A percentile compares a stretch with the other conserved stretches of the same genome.
Conservation (phyloP, 2,797 vertebrate species). For the Limnodromus scolopaceus region DNA sequence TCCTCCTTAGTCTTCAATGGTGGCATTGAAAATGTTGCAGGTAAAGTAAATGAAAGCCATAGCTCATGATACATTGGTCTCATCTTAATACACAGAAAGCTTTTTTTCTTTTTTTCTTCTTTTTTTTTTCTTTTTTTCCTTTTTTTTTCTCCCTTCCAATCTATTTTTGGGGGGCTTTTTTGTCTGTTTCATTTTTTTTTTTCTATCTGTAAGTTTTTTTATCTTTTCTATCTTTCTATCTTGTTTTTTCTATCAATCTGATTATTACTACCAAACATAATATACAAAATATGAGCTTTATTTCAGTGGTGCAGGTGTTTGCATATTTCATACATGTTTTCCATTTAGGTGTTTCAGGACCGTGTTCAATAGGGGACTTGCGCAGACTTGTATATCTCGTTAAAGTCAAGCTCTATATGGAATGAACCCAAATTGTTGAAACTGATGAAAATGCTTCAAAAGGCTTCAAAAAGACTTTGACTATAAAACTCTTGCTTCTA, state of each 20-base stretch:
- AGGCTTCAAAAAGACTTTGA: not conserved
- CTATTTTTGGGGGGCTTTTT: no score
- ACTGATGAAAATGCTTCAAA: not conserved
- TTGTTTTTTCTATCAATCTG: not conserved
- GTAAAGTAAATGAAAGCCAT: not conserved
- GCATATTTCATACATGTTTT: not conserved
- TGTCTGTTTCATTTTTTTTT: no score
- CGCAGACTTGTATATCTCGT: not conserved
- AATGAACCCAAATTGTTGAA: not conserved
- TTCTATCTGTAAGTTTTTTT: no score
- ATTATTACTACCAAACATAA: not conserved
- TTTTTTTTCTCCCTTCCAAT: no score
- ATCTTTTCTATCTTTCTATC: not conserved
- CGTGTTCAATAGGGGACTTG: not conserved
- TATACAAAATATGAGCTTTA: not conserved
- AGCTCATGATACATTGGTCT: not conserved
- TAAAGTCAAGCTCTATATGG: not conserved
- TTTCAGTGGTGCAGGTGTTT: not conserved
- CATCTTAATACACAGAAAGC: not conserved
- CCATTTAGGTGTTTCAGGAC: not conserved
- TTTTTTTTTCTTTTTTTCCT: no score
- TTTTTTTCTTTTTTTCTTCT: fast-evolving
- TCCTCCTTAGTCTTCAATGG: not conserved
- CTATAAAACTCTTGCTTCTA: not conserved
- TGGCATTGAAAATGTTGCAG: not conserved